These are phyloP conservation scores for Acronicta leporina DNA, from an alignment of 2,888 invertebrate genomes.

Conservation along the genomic window DNA sequence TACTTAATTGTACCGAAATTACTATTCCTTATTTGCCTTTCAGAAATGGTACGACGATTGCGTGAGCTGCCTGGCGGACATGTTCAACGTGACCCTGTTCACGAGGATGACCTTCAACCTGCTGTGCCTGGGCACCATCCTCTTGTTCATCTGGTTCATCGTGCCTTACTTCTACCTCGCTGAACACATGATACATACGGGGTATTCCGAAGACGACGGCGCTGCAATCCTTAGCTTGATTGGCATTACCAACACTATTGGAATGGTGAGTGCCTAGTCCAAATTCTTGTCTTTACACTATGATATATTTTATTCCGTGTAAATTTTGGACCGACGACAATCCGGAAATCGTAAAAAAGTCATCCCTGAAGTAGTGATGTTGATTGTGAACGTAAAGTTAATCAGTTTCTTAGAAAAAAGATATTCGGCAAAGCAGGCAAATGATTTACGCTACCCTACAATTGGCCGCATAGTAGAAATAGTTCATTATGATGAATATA, in stretches of 20 bases:
- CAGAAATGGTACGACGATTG: constrained; percentile 85
- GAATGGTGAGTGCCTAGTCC: constrained; percentile 91
- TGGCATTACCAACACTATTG: constrained; percentile 96
- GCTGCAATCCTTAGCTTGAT: constrained; percentile 95
- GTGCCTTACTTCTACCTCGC: constrained; percentile 98
- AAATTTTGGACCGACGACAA: too few species aligned
- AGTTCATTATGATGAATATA: too few species aligned
- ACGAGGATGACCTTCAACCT: constrained; percentile 93
- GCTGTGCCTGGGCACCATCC: constrained; percentile 95
- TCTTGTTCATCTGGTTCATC: constrained; percentile 98
- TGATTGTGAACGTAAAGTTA: too few species aligned
- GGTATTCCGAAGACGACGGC: constrained; percentile 92
- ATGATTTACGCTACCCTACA: too few species aligned
- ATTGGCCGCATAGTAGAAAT: too few species aligned
- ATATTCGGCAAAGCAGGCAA: too few species aligned
- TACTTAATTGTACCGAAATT: not conserved
- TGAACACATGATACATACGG: constrained; percentile 92
- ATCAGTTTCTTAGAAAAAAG: too few species aligned
- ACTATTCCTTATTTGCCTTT: not conserved
- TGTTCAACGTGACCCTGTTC: constrained; percentile 94
- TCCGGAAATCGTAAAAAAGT: too few species aligned
- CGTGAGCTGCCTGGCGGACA: constrained; percentile 74
- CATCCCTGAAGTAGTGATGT: too few species aligned
- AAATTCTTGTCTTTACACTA: not conserved
- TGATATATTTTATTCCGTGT: too few species aligned